Percentiles rank a stretch among this genome's conserved stretches.
These are phyloP conservation scores for Sialis fuliginosa DNA, from an alignment of 2,888 invertebrate genomes.

Conservation along the genomic window DNA sequence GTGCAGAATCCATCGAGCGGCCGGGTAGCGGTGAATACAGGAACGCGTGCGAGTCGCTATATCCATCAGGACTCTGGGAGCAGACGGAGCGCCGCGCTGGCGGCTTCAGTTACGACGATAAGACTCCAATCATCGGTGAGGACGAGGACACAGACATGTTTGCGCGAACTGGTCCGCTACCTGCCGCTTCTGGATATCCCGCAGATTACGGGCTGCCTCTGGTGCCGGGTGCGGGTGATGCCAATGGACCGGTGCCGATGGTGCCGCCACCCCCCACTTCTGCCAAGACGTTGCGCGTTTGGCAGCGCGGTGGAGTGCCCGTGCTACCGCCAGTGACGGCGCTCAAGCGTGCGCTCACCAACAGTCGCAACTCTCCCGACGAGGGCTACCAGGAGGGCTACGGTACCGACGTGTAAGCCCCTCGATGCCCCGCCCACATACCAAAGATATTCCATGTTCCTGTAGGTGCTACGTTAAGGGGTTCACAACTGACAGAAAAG, in stretches of 20 bases:
- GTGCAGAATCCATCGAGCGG: constrained; percentile 20
- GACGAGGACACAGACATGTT: constrained; percentile 27
- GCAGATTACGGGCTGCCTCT: constrained; percentile 65
- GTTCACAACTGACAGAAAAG: too few relatives aligned
- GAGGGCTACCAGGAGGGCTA: constrained; percentile 87
- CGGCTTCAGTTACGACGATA: constrained; percentile 45
- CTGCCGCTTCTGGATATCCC: constrained; percentile 38
- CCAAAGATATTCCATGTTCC: constrained; percentile 7
- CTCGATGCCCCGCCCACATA: constrained; percentile 2
- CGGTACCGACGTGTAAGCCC: constrained; percentile 69
- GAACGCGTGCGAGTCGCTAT: constrained; percentile 54
- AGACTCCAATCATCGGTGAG: constrained; percentile 55
- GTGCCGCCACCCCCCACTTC: constrained; percentile 29
- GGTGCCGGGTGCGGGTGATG: constrained; percentile 23
- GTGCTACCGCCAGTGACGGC: constrained; percentile 74
- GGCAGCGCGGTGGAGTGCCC: constrained; percentile 70
- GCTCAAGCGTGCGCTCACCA: constrained; percentile 65
- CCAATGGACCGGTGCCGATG: constrained; percentile 18
- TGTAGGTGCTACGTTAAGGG: constrained; percentile 4
- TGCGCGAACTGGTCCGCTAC: constrained; percentile 4
- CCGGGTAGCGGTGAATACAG: constrained; percentile 64
- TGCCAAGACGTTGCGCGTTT: constrained; percentile 68
- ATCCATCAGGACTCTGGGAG: constrained; percentile 69
- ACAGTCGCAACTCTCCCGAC: constrained; percentile 72
- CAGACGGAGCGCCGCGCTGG: constrained; percentile 20